These are phyloP conservation scores for Plemyria rubiginata DNA, from an alignment of 2,888 invertebrate species.

Conservation along the genomic window DNA sequence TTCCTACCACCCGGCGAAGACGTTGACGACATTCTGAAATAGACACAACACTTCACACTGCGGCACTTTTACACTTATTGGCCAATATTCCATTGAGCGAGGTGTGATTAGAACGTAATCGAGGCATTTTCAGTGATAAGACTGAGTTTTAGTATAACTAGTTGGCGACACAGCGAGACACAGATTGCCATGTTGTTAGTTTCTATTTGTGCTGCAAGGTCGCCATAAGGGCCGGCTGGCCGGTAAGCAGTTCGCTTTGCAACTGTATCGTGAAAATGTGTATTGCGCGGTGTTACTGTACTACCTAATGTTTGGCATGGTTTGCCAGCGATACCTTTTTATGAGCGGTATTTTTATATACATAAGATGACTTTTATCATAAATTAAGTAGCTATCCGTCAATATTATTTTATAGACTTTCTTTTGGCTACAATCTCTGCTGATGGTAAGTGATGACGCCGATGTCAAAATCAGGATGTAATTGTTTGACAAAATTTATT, in stretches of 20 bases:
- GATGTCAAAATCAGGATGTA: no score
- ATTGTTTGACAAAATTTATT: no score
- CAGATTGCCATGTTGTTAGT: conserved; percentile 24
- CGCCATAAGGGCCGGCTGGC: conserved; percentile 67
- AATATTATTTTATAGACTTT: no score
- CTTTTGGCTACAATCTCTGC: no score
- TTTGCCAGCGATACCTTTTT: conserved; percentile 12
- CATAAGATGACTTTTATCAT: background rate
- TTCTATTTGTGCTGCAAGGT: conserved; percentile 77
- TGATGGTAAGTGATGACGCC: no score
- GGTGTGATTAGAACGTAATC: conserved; percentile 72
- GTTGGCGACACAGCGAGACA: conserved; percentile 70
- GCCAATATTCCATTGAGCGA: conserved; percentile 65
- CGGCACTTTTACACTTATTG: conserved; percentile 66
- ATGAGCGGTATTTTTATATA: background rate
- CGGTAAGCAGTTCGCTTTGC: conserved; percentile 48
- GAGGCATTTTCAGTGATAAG: conserved; percentile 83
- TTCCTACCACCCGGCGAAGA: conserved; percentile 70
- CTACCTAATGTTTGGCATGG: conserved; percentile 20
- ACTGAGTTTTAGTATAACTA: conserved; percentile 60
- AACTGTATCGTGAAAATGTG: conserved; percentile 48
- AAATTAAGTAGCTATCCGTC: no score
- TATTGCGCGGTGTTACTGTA: conserved; percentile 32
- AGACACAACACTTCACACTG: conserved; percentile 63
- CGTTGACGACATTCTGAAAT: conserved; percentile 76